phyloP scores from a whole-genome alignment of 2,888 invertebrate species.

The Hypercompe scribonia region DNA sequence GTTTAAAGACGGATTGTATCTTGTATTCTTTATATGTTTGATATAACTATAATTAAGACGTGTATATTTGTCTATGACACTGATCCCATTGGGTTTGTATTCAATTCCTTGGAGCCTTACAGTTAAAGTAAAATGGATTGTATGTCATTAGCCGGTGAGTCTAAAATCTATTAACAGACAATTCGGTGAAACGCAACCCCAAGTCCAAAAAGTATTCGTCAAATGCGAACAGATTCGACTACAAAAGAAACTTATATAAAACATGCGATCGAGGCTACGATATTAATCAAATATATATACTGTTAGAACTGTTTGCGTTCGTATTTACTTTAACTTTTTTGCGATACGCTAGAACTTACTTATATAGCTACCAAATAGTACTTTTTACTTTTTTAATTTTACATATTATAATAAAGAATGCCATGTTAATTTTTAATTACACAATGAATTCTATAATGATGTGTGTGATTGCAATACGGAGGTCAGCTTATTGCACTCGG shows the following conservation, averaged over 20 bases:
- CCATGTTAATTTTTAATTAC: constrained; percentile 73
- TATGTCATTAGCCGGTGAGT: neutral
- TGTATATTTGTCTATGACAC: constrained; percentile 9
- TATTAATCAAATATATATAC: constrained; percentile 56
- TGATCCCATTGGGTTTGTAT: neutral
- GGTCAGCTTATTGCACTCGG: constrained; percentile 46
- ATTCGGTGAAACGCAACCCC: neutral
- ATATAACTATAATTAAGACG: neutral
- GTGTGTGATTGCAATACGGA: constrained; percentile 29
- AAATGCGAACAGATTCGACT: constrained; percentile 49
- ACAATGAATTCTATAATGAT: constrained; percentile 60
- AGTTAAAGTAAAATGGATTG: neutral
- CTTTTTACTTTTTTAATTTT: constrained; percentile 68
- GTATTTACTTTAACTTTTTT: constrained; percentile 37
- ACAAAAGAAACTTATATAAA: constrained; percentile 6
- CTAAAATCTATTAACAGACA: neutral
- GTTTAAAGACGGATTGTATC: neutral
- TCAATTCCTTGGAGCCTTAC: constrained; percentile 25
- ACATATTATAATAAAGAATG: constrained; percentile 79
- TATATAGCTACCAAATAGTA: constrained; percentile 81
- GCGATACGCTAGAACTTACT: constrained; percentile 76
- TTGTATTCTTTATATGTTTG: neutral
- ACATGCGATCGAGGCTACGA: constrained; percentile 50
- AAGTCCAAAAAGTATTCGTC: constrained; percentile 30
- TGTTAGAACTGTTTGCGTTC: constrained; percentile 65